Percentiles rank a stretch among this genome's conserved stretches.
Evolutionary conservation across 2,888 invertebrate genomes (phyloP).

Genomic region (Poecilobothrus nobilitatus): DNA sequence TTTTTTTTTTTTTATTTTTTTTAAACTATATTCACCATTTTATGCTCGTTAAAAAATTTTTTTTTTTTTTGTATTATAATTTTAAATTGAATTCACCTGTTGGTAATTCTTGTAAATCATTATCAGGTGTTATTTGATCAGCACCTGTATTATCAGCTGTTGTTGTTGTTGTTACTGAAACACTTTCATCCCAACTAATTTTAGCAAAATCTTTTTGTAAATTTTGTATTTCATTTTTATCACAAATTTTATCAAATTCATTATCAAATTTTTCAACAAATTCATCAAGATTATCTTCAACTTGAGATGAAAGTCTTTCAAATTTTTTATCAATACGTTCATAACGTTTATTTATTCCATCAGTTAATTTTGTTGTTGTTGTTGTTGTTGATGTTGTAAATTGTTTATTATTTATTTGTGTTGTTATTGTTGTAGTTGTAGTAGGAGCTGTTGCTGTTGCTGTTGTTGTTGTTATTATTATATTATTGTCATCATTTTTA

Average conservation of each 20-base stretch:
- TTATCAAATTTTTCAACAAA: conserved; percentile 33
- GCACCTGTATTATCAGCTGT: conserved; percentile 39
- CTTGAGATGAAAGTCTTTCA: conserved; percentile 36
- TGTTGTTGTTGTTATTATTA: too few relatives aligned
- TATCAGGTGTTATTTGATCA: conserved; percentile 42
- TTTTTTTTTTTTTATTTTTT: conserved; percentile 9
- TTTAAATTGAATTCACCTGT: conserved; percentile 34
- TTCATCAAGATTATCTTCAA: conserved; percentile 34
- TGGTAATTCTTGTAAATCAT: conserved; percentile 41
- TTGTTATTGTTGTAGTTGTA: conserved; percentile 1
- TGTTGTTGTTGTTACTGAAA: conserved; percentile 36
- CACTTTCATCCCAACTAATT: conserved; percentile 44
- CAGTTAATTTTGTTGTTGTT: conserved; percentile 19
- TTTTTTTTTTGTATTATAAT: conserved; percentile 7
- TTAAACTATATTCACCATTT: conserved; percentile 8
- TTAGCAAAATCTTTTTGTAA: conserved; percentile 43
- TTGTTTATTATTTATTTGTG: not conserved
- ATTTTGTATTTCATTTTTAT: conserved; percentile 41
- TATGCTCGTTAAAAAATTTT: not conserved
- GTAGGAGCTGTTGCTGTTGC: not conserved
- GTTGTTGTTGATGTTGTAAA: not conserved
- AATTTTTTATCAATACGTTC: conserved; percentile 40
- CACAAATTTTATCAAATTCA: conserved; percentile 35
- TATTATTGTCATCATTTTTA: conserved; percentile 5
- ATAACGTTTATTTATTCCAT: conserved; percentile 25